Base-by-base conservation (phyloP, 2,888 invertebrate species). In the Lordiphosa andalusiaca region DNA sequence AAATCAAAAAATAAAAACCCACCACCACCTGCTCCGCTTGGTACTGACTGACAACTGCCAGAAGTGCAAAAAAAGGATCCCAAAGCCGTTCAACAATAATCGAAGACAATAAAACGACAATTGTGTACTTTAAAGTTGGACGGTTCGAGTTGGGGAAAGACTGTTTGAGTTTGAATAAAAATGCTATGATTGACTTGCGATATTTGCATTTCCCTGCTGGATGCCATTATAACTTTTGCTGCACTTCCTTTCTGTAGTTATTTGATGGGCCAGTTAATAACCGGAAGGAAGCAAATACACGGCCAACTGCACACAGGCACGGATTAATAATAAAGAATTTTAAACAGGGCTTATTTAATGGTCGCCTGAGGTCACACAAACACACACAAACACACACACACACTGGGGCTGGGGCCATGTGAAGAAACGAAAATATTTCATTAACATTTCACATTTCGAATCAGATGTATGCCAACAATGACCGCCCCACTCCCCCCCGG, bases 1-100 rank as follows among this genome's bases (percentile, higher is more conserved):
- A 62, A 63, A 63, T 63, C 63, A 44, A 44, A 63, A 63, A 63
- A 63, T 63, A 62, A 63, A 63, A 63, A 41, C 44, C 44, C 55
- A 30, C 50, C 55, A 30, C 50, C 63, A 56, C 63, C 63, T 56
- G 63, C 40, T 42, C 30, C 73, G 64, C 47, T 52, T 12, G 40
- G 46, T 53, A 36, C 25, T 44, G 42, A 36, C 25, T 44, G 42
- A 38, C 62, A 46, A 48, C 51, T 49, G 60, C 41, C 40, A 10
- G 6, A 30, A 30, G 30, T 30, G 47, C 25, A 6, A 19, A 38
- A 37, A 56, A 51, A 41, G 42, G 65, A 65, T 44, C 47, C 58
- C 75, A 59, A 67, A 66, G 61, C 68, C 67, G 71, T 81, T 85
- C 73, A 84, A 85, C 76, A 86, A 85, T 85, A 86, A 85, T 84